These are phyloP conservation scores for Antidorcas marsupialis DNA, from an alignment of 2,113 vertebrate species.

Conservation along the genomic window DNA sequence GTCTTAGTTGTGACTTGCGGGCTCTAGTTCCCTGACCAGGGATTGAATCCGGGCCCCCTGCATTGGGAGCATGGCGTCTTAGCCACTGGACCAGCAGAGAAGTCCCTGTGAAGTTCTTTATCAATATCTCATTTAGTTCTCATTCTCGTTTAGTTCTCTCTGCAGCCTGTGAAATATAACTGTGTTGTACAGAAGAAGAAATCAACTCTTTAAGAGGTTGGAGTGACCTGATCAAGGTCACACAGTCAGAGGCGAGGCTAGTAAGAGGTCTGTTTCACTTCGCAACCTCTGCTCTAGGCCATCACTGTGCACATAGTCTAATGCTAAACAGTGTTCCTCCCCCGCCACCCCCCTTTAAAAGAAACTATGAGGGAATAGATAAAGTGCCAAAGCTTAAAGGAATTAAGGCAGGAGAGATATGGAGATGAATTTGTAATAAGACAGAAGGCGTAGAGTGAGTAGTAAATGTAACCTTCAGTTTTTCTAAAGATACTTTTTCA, in stretches of 20 bases:
- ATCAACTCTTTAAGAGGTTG: neutral
- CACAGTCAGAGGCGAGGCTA: neutral
- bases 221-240: neutral
- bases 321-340: neutral
- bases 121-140: neutral
- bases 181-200: neutral
- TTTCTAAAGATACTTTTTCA: neutral
- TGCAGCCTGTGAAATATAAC: neutral
- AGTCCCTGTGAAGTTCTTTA: neutral
- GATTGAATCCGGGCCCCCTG: neutral
- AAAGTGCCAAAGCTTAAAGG: neutral
- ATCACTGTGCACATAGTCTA: neutral
- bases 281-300: neutral
- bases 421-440: conserved; percentile 7
- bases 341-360: neutral
- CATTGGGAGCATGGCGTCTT: neutral
- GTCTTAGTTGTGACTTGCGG: neutral
- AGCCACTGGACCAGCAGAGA: neutral
- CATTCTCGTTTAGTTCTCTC: neutral
- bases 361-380: neutral
- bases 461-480: neutral
- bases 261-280: neutral
- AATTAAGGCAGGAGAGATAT: neutral
- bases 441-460: neutral
- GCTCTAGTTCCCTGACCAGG: neutral